These are phyloP conservation scores for Limnodromus scolopaceus DNA, from an alignment of 2,797 vertebrate species.

Conservation along the genomic window DNA sequence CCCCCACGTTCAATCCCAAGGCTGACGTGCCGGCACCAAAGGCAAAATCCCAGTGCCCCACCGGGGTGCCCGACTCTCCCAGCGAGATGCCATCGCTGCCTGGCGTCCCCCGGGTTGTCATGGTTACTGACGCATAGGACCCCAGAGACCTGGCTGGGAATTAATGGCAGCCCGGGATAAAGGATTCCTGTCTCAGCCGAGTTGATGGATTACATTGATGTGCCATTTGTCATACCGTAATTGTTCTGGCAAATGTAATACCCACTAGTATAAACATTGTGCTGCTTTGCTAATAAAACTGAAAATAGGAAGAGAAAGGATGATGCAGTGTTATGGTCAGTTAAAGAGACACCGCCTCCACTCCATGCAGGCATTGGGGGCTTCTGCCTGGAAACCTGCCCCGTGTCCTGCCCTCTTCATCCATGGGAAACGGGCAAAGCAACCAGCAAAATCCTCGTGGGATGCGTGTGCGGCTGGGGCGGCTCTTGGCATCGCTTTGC, in stretches of 20 bases:
- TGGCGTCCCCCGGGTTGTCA: slow-evolving; percentile 92
- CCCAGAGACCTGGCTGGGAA: slow-evolving; percentile 92
- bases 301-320: slow-evolving; percentile 90
- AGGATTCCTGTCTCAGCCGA: slow-evolving; percentile 97
- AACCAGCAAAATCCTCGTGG: rapidly evolving
- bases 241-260: slow-evolving; percentile 99
- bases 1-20: rapidly evolving
- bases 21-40: slow-evolving; percentile 69
- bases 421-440: not conserved
- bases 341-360: slow-evolving; percentile 83
- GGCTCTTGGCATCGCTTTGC: rapidly evolving
- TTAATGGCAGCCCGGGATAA: slow-evolving; percentile 95
- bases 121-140: slow-evolving; percentile 95
- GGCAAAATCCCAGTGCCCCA: slow-evolving; percentile 86
- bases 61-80: slow-evolving; percentile 83
- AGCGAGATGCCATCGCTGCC: slow-evolving; percentile 83
- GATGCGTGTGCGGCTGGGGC: rapidly evolving
- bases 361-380: slow-evolving; percentile 57
- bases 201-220: slow-evolving; percentile 99
- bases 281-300: slow-evolving; percentile 95
- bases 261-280: slow-evolving; percentile 98
- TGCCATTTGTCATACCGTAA: slow-evolving; percentile 99
- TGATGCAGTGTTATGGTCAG: slow-evolving; percentile 87
- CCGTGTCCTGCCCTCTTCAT: rapidly evolving
- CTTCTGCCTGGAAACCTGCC: not conserved